A percentile compares a stretch with the other conserved stretches of the same genome.
These are phyloP conservation scores for Cerastoderma edule DNA, from an alignment of 2,888 invertebrate species.

Conservation along the genomic window DNA sequence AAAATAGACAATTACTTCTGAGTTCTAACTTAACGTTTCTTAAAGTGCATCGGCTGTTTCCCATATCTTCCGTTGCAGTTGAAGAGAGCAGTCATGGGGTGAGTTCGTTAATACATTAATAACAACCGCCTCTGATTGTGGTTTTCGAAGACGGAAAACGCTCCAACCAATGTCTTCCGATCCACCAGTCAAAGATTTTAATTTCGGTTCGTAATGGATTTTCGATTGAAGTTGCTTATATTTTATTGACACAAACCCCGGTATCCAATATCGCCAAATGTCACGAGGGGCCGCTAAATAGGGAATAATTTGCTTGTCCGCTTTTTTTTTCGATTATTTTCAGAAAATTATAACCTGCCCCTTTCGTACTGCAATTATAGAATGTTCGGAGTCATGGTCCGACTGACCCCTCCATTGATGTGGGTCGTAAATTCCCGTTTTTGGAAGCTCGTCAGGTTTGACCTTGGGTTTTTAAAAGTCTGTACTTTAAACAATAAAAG, in stretches of 20 bases:
- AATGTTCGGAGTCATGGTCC: neutral
- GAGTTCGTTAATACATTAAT: too few relatives aligned
- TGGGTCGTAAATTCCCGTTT: neutral
- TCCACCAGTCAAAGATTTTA: neutral
- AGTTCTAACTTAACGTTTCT: too few relatives aligned
- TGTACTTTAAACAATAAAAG: too few relatives aligned
- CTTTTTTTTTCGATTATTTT: constrained; percentile 17
- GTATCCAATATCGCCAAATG: constrained; percentile 53
- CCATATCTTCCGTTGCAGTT: too few relatives aligned
- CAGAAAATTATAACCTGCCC: constrained; percentile 26
- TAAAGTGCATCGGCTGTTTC: too few relatives aligned
- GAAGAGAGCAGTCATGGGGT: too few relatives aligned
- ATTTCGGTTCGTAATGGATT: constrained; percentile 34
- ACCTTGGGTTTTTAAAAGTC: too few relatives aligned
- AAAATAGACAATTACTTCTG: too few relatives aligned
- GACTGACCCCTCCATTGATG: neutral
- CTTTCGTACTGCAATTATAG: neutral
- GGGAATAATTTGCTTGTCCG: constrained; percentile 43
- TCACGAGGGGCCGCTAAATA: constrained; percentile 47
- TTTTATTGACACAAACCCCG: constrained; percentile 57
- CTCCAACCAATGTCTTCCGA: constrained; percentile 9
- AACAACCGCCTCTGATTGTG: too few relatives aligned
- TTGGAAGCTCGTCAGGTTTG: too few relatives aligned
- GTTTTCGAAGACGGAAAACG: too few relatives aligned
- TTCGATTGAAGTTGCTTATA: constrained; percentile 50